Base-by-base conservation (phyloP, 2,797 vertebrate species). In the Xenops minutus region DNA sequence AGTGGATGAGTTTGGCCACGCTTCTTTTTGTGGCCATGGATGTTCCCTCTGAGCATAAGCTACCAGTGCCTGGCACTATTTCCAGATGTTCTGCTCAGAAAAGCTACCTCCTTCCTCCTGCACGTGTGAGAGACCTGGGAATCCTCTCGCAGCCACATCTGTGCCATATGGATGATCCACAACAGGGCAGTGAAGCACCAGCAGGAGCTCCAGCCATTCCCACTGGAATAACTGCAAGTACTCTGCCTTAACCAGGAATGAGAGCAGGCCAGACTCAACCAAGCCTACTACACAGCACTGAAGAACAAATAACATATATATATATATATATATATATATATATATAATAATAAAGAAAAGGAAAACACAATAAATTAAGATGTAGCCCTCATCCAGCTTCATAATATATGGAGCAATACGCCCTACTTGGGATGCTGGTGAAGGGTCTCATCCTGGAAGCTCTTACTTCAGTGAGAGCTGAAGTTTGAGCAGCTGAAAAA, bases 1-100 rank as follows among this genome's bases (percentile, higher is more conserved):
- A 1, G 15, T 0, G 2, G 43, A 9, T 13, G 37, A 56, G 37
- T 1, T 55, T 3, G 44, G 76, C 58, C 1, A 2, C 55, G 43
- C 37, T 52, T 56, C 41, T 52, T 1, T 9, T 1, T 2, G 20
- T 15, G 55, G 55, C 71, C 75, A 36, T 1, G 20, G 18, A 3
- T 0, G 8, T 12, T 6, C 44, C 23, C 76, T 36, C 66, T 27
- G 58, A 95, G 66, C 43, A n/a, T 6, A 51, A 56, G 19, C 34
- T 76, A 48, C 59, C 15, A 71, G 63, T 17, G 58, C 66, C 46
- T 43, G 29, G 14, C 48, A 43, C 29, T 39, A 48, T 9, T 72
- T 68, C 54, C 64, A 82, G 21, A 4, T 41, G 32, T 63, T 54
- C 41, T 63, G 8, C 85, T 46, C 80, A 66, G 59, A 74, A 87